Evolutionary conservation across 2,113 vertebrate species (phyloP).

Genomic region (Alosa alosa): DNA sequence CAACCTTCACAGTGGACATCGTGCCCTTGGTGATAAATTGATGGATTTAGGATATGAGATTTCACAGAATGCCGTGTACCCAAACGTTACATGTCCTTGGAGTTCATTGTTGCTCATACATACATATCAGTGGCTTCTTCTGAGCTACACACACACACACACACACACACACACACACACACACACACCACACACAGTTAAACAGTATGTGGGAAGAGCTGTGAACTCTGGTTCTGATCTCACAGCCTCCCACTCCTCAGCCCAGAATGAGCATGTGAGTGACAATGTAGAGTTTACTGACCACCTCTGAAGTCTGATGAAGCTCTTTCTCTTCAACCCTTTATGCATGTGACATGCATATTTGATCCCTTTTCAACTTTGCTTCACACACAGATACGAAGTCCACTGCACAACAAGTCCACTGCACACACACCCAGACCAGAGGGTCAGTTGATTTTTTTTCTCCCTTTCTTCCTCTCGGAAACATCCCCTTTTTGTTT

Average conservation of each 20-base stretch:
- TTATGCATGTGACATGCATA: not conserved
- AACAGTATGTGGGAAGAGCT: not conserved
- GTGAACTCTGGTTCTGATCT: not conserved
- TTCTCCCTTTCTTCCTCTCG: not conserved
- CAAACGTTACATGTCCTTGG: not conserved
- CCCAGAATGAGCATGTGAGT: not conserved
- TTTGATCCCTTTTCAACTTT: not conserved
- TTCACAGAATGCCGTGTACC: not conserved
- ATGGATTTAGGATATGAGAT: not conserved
- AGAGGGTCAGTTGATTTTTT: not conserved
- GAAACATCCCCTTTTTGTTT: not conserved
- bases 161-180: not conserved
- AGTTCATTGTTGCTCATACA: not conserved
- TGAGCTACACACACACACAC: not conserved
- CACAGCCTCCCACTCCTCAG: not conserved
- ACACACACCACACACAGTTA: not conserved
- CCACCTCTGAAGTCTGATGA: not conserved
- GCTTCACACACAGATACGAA: not conserved
- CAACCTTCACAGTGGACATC: not conserved
- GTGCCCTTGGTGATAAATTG: not conserved
- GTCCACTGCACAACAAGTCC: not conserved
- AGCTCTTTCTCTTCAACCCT: not conserved
- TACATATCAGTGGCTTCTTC: not conserved
- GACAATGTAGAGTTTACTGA: not conserved
- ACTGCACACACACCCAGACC: not conserved